Base-by-base conservation (phyloP, 1,140 invertebrate species). In the Drosophila repleta region DNA sequence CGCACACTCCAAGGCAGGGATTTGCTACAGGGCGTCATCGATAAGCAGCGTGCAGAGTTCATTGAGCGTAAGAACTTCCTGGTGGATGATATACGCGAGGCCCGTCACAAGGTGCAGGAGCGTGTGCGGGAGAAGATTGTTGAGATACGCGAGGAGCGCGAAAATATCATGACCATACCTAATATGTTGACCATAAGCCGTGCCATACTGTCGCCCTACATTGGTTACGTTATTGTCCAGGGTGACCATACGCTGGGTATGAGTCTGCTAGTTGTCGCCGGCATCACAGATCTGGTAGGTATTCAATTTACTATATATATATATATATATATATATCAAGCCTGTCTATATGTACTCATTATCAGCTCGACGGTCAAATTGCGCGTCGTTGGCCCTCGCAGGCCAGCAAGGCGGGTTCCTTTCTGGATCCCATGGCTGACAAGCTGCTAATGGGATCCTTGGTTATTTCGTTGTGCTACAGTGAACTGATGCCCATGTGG, bases 351-450 rank as follows among this genome's bases (percentile, higher is more conserved):
- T 8, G 26, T 73, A 48, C 24, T 48, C 0, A 1, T n/a, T 21
- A 92, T 64, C 92, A 97, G 97, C 87, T 98, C 45, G 98, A 99
- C 94, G 98, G 98, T 21, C 98, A 96, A 94, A 99, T 99, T 90
- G 98, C 98, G 10, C 94, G 98, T 55, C 96, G 95, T 55, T 99
- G 97, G 94, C 94, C 95, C 53, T 96, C 95, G 52, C 98, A 99
- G 92, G 95, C 96, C 13, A 97, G 98, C 24, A 97, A 96, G 90
- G 94, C 98, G 74, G 98, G 98, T 6, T 98, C 97, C 72, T 98
- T 98, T 90, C 90, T 99, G n/a, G 98, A 99, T 92, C 98, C 98
- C 10, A 94, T 98, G 92, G 98, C 98, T n/a, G 98, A 99, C 92
- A 99, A 99, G 93, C 93, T 99, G 15, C 93, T 99, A 4, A 95